phyloP scores from a whole-genome alignment of 1,140 invertebrate species.

The Drosophila miranda region DNA sequence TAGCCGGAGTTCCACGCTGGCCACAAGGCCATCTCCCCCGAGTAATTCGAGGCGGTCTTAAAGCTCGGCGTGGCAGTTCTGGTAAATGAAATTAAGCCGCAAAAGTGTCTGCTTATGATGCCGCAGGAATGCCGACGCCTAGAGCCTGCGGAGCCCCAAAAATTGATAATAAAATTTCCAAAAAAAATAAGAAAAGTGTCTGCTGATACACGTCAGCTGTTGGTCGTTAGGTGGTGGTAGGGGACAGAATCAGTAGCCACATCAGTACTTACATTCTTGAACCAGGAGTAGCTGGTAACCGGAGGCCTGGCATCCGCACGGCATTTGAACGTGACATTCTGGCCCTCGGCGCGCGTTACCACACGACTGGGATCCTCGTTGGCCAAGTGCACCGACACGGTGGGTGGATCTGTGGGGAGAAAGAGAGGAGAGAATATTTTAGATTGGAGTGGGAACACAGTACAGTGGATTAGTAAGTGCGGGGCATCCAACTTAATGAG shows the following conservation, averaged over 20 bases:
- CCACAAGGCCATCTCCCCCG: constrained; percentile 1
- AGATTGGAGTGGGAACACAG: too few species aligned
- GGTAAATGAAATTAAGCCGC: constrained; percentile 75
- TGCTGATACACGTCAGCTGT: constrained; percentile 67
- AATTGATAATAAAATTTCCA: constrained; percentile 74
- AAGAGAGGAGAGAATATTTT: neutral
- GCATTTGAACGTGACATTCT: constrained; percentile 82
- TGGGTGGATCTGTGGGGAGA: constrained; percentile 76
- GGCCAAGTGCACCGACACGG: constrained; percentile 82
- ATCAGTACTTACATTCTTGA: constrained; percentile 81
- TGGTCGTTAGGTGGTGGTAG: constrained; percentile 12
- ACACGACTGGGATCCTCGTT: constrained; percentile 82
- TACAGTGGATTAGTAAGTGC: constrained; percentile 39
- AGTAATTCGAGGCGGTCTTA: constrained; percentile 7
- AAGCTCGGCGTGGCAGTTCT: constrained; percentile 32
- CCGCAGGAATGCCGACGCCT: constrained; percentile 60
- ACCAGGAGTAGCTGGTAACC: constrained; percentile 81
- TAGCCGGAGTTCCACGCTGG: neutral
- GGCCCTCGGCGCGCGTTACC: constrained; percentile 79
- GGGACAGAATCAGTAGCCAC: constrained; percentile 1
- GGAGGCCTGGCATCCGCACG: constrained; percentile 81
- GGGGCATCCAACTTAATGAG: constrained; percentile 74
- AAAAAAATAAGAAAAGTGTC: constrained; percentile 34
- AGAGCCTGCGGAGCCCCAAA: constrained; percentile 21
- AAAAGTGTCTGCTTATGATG: constrained; percentile 74